phyloP scores from a whole-genome alignment of 2,113 vertebrate species.

The Pungitius pungitius region DNA sequence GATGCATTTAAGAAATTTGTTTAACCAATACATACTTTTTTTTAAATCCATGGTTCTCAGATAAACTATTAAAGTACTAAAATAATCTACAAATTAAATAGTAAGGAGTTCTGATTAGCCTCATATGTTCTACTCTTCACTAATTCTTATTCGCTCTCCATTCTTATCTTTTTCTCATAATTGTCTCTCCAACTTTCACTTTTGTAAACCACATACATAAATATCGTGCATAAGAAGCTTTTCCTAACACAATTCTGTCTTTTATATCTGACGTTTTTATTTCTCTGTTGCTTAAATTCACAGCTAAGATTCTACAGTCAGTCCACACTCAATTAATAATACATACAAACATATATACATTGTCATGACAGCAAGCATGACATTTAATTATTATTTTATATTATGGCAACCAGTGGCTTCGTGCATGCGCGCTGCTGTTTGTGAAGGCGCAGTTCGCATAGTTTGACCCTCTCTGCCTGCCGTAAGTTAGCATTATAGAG shows the following conservation, averaged over 20 bases:
- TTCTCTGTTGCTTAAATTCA: neutral
- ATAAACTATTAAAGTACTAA: neutral
- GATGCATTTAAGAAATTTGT: neutral
- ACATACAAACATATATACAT: neutral
- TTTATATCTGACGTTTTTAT: neutral
- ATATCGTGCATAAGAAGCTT: neutral
- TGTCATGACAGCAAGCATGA: neutral
- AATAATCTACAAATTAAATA: neutral
- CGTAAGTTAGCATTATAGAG: constrained; percentile 25
- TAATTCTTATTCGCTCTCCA: neutral
- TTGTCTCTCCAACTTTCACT: neutral
- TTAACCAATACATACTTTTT: neutral
- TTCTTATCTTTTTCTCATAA: neutral
- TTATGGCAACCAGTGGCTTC: neutral
- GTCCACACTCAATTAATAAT: neutral
- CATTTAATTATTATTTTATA: too few species aligned
- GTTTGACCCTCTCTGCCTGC: constrained; percentile 23
- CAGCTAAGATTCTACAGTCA: neutral
- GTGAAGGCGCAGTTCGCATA: neutral
- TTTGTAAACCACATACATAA: neutral
- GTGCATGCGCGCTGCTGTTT: neutral
- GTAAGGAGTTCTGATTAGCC: neutral
- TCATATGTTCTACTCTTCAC: neutral
- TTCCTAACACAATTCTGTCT: neutral
- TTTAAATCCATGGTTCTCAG: neutral